Percentiles rank a stretch among this genome's conserved stretches.
These are phyloP conservation scores for Vultur gryphus DNA, from an alignment of 2,797 vertebrate species.

Conservation along the genomic window DNA sequence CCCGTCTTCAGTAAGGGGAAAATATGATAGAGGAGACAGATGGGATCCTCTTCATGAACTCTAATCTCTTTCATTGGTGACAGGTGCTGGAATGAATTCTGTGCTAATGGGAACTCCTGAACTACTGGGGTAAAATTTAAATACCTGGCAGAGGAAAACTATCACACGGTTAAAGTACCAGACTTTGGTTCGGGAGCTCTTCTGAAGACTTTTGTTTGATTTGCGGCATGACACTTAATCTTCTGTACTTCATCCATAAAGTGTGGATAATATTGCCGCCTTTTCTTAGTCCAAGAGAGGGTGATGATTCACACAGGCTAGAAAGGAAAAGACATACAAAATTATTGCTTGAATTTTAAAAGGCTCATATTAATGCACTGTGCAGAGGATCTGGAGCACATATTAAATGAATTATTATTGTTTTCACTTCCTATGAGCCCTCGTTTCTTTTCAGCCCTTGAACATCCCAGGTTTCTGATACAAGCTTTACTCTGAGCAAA, in stretches of 20 bases:
- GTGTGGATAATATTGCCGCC: background rate
- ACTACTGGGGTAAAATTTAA: constrained; percentile 7
- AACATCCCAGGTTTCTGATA: background rate
- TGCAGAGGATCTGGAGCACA: background rate
- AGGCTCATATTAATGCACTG: background rate
- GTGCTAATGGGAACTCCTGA: constrained; percentile 27
- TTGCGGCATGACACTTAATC: constrained; percentile 2
- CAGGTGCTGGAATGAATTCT: background rate
- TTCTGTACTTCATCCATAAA: constrained; percentile 7
- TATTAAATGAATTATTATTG: constrained; percentile 30
- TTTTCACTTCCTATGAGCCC: constrained; percentile 13
- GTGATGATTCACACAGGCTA: constrained; percentile 14
- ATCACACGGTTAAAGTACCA: background rate
- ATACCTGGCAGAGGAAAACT: constrained; percentile 20
- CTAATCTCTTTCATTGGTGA: background rate
- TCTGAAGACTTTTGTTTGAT: constrained; percentile 3
- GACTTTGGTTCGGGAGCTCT: background rate
- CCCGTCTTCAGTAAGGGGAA: background rate
- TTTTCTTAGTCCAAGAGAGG: background rate
- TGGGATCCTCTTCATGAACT: background rate
- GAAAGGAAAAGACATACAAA: background rate
- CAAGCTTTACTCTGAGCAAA: constrained; percentile 23
- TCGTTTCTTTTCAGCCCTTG: background rate
- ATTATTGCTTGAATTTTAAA: constrained; percentile 39
- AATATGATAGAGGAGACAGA: background rate